Percentiles rank a stretch among this genome's conserved stretches.
Evolutionary conservation across 2,888 invertebrate genomes (phyloP).

Genomic region (Mesochorus sp.): DNA sequence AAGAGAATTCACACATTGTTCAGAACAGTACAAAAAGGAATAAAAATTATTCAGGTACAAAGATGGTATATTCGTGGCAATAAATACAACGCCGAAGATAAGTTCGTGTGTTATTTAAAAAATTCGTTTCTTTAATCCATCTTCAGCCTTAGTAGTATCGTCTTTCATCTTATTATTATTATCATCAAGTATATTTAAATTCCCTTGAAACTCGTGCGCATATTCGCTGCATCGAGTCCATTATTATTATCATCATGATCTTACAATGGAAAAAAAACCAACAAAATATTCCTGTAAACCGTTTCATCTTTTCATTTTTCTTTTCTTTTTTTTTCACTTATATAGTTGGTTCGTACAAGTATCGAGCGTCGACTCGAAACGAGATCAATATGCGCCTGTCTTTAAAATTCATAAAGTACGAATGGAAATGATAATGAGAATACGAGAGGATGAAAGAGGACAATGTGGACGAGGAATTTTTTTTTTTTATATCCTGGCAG

Average conservation of each 20-base stretch:
- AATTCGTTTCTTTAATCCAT: constrained; percentile 60
- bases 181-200: constrained; percentile 46
- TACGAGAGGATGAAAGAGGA: constrained; percentile 26
- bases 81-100: constrained; percentile 38
- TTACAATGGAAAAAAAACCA: constrained; percentile 20
- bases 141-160: constrained; percentile 50
- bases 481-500: constrained; percentile 42
- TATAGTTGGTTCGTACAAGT: constrained; percentile 22
- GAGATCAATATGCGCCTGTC: not conserved
- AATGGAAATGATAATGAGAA: constrained; percentile 10
- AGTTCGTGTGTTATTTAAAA: constrained; percentile 49
- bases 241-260: constrained; percentile 20
- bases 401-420: constrained; percentile 43
- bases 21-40: not conserved
- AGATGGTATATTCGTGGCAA: constrained; percentile 18
- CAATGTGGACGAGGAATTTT: constrained; percentile 21
- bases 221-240: constrained; percentile 31
- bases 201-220: constrained; percentile 44
- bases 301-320: too few relatives aligned
- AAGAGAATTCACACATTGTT: not conserved
- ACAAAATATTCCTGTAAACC: constrained; percentile 34
- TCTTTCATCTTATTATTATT: constrained; percentile 48
- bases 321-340: constrained; percentile 6
- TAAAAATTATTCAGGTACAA: constrained; percentile 49
- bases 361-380: not conserved